Conservation (phyloP, 1,140 invertebrate genomes). For the Drosophila varians region DNA sequence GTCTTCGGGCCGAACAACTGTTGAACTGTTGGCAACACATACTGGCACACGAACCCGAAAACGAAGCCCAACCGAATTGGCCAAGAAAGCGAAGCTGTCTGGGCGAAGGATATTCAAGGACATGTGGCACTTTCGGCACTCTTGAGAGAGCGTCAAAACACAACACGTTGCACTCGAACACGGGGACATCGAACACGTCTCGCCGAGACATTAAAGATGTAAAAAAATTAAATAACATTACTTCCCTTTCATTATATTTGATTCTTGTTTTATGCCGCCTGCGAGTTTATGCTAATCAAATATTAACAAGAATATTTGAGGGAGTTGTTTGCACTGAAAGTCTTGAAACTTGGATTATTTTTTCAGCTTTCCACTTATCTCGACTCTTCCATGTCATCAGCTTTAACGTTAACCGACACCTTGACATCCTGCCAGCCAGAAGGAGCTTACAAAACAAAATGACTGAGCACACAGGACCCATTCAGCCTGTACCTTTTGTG, state of each 20-base stretch:
- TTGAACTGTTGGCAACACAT: slow-evolving; percentile 39
- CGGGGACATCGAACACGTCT: slow-evolving; percentile 54
- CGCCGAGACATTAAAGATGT: slow-evolving; percentile 6
- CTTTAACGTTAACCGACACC: slow-evolving; percentile 29
- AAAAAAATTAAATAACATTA: background rate
- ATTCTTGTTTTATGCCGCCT: background rate
- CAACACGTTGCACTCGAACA: slow-evolving; percentile 64
- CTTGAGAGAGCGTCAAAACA: slow-evolving; percentile 50
- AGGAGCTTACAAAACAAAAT: slow-evolving; percentile 5
- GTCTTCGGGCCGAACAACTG: slow-evolving; percentile 52
- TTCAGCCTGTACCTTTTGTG: slow-evolving; percentile 12
- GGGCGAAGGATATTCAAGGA: slow-evolving; percentile 32
- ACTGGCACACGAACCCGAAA: slow-evolving; percentile 10
- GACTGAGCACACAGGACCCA: slow-evolving; percentile 11
- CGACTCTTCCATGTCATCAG: slow-evolving; percentile 40
- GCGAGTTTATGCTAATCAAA: slow-evolving; percentile 49
- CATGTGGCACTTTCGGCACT: slow-evolving; percentile 23
- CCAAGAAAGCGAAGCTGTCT: slow-evolving; percentile 3
- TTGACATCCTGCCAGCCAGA: slow-evolving; percentile 1
- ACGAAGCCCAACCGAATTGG: slow-evolving; percentile 6
- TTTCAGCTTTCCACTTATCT: slow-evolving; percentile 11
- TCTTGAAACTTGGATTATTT: background rate
- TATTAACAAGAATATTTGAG: slow-evolving; percentile 30
- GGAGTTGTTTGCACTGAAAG: background rate
- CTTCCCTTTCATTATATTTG: background rate